Percentiles rank a stretch among this genome's conserved stretches.
These are phyloP conservation scores for Ia io DNA, from an alignment of 2,113 vertebrate species.

Conservation along the genomic window DNA sequence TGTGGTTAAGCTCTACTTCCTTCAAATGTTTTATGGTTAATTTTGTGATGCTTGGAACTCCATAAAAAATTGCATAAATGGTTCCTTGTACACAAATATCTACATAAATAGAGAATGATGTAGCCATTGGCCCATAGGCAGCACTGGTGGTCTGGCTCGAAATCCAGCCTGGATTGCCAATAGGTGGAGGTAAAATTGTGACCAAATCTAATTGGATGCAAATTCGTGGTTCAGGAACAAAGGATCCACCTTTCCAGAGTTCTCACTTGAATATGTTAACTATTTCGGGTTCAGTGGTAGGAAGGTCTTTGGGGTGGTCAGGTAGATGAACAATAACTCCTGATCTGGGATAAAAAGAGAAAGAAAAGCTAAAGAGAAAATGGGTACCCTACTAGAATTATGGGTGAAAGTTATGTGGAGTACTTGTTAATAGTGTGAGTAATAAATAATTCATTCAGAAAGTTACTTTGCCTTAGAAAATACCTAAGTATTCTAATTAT, in stretches of 20 bases:
- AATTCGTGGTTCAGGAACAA: not conserved
- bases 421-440: not conserved
- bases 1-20: not conserved
- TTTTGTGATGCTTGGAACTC: not conserved
- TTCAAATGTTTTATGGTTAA: not conserved
- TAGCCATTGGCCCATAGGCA: not conserved
- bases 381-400: not conserved
- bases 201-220: not conserved
- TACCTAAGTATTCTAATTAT: not conserved
- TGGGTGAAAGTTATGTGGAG: not conserved
- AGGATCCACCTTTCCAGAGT: not conserved
- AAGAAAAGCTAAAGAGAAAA: not conserved
- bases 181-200: not conserved
- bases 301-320: not conserved
- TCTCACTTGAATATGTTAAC: not conserved
- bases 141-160: too few relatives aligned
- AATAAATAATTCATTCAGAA: constrained; percentile 12
- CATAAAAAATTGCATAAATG: not conserved
- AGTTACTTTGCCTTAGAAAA: not conserved
- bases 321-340: not conserved
- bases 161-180: not conserved
- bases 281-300: rapidly evolving
- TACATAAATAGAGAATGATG: not conserved
- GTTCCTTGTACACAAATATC: not conserved
- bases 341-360: not conserved